These are phyloP conservation scores for Carduelis carduelis DNA, from an alignment of 2,797 vertebrate species.

Conservation along the genomic window DNA sequence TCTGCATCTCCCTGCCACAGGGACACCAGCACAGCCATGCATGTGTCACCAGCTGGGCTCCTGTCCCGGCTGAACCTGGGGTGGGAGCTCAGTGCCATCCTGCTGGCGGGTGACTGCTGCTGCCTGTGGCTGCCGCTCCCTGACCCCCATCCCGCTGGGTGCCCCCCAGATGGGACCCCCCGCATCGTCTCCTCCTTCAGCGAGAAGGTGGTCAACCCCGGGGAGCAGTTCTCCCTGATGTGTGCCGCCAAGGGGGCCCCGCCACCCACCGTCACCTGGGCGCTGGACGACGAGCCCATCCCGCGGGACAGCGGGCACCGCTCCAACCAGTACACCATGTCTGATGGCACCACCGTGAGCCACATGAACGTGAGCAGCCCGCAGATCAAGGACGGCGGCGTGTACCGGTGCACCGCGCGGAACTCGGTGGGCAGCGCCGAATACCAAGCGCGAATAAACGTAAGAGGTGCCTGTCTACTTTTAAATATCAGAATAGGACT, in stretches of 20 bases:
- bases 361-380: conserved; percentile 95
- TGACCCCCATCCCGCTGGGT: conserved; percentile 6
- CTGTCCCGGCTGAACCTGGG: neutral
- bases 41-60: neutral
- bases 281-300: conserved; percentile 93
- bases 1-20: neutral
- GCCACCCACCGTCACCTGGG: conserved; percentile 95
- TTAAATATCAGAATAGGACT: conserved; percentile 98
- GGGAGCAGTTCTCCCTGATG: conserved; percentile 97
- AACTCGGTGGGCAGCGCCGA: conserved; percentile 99
- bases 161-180: conserved; percentile 89
- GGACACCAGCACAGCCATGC: fast-evolving
- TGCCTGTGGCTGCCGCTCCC: conserved; percentile 1
- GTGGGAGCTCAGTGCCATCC: neutral
- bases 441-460: conserved; percentile 99
- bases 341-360: conserved; percentile 93
- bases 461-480: conserved; percentile 99
- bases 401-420: conserved; percentile 97
- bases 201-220: conserved; percentile 96
- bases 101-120: neutral
- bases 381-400: conserved; percentile 92
- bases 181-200: conserved; percentile 97
- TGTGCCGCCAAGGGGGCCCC: conserved; percentile 94
- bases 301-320: conserved; percentile 90
- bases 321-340: conserved; percentile 97